Conservation (phyloP, 2,797 vertebrate species). For the Sphenodon punctatus region DNA sequence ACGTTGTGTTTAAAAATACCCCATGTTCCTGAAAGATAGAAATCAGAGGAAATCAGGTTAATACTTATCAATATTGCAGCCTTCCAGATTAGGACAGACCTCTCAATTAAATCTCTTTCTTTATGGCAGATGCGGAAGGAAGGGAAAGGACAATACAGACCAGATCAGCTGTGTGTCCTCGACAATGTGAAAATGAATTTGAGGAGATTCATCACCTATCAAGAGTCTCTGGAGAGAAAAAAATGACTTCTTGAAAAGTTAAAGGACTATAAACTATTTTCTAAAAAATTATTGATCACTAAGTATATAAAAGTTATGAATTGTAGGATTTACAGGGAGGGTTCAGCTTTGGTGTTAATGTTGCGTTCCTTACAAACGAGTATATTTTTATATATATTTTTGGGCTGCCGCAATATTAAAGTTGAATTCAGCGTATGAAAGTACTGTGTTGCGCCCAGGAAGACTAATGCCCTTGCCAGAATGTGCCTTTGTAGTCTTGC, state of each 20-base stretch:
- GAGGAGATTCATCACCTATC: conserved; percentile 92
- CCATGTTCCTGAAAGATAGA: too few species aligned
- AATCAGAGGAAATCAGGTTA: background rate
- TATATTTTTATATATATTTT: conserved; percentile 35
- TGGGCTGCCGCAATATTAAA: conserved; percentile 51
- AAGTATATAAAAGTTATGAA: conserved; percentile 34
- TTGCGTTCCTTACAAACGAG: background rate
- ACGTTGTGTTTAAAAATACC: too few species aligned
- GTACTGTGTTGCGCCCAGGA: rapidly evolving
- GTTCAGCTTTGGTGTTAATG: conserved; percentile 25
- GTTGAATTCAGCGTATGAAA: background rate
- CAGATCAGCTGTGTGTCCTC: conserved; percentile 92
- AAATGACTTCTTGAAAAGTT: conserved; percentile 57
- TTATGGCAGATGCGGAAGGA: conserved; percentile 89
- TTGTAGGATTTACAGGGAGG: background rate
- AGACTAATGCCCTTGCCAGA: background rate
- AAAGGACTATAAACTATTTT: conserved; percentile 37
- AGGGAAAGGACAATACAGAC: conserved; percentile 84
- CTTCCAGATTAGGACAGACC: background rate
- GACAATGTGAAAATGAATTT: conserved; percentile 95
- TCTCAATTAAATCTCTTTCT: background rate
- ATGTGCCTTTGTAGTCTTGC: background rate
- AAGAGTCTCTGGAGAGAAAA: conserved; percentile 84
- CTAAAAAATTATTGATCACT: conserved; percentile 33
- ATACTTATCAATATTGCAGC: background rate